Percentiles rank a stretch among this genome's conserved stretches.
Conservation (phyloP, 2,113 vertebrate genomes). For the Pelusios castaneus region DNA sequence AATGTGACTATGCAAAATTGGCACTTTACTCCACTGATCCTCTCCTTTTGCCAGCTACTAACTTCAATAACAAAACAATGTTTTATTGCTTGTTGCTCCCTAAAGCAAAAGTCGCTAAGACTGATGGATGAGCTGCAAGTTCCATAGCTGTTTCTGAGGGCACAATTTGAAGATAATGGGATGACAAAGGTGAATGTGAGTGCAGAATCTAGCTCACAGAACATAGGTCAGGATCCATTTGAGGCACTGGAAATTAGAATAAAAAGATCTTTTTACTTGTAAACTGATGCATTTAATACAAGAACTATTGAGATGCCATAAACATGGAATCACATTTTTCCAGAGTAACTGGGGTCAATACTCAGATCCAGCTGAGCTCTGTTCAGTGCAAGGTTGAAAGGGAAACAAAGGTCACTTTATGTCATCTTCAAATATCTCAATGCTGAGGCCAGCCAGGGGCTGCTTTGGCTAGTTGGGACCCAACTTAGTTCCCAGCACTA, state of each 20-base stretch:
- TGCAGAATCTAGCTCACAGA: background rate
- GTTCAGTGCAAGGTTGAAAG: background rate
- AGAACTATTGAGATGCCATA: background rate
- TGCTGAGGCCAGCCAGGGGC: background rate
- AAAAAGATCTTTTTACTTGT: background rate
- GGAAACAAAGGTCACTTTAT: background rate
- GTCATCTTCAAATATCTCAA: background rate
- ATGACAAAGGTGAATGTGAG: background rate
- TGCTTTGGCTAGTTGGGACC: background rate
- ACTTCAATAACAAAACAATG: background rate
- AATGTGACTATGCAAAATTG: background rate
- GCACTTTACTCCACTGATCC: background rate
- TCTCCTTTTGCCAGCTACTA: background rate
- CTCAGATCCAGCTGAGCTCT: background rate
- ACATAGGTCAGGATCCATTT: background rate
- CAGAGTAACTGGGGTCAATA: background rate
- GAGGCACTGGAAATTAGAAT: background rate
- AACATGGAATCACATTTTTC: background rate
- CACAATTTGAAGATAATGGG: slow-evolving; percentile 9
- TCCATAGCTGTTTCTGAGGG: background rate
- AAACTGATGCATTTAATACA: background rate
- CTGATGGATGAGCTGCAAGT: background rate
- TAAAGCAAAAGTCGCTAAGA: background rate
- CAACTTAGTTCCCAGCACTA: background rate
- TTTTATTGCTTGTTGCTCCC: background rate